phyloP scores from a whole-genome alignment of 2,797 vertebrate genomes.

The Neoniphon sammara region DNA sequence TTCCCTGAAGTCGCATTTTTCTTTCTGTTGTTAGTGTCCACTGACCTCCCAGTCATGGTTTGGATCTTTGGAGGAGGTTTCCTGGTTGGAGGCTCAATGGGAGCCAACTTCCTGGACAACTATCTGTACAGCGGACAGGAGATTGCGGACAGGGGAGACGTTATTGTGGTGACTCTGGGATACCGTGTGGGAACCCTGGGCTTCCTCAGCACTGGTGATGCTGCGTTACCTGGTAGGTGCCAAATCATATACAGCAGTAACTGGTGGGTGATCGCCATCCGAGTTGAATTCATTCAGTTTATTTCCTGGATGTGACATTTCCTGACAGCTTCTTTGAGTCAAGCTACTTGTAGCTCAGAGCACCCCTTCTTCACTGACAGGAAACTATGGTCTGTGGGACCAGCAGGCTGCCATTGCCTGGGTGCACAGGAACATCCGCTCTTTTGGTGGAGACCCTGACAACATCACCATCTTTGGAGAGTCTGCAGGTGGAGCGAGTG shows the following conservation, averaged over 20 bases:
- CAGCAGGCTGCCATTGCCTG: conserved; percentile 90
- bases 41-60: conserved; percentile 87
- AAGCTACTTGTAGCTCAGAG: too few relatives aligned
- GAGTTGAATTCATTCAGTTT: too few relatives aligned
- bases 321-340: too few relatives aligned
- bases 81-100: conserved; percentile 78
- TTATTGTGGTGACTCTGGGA: conserved; percentile 88
- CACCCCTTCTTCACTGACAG: conserved; percentile 73
- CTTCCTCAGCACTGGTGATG: conserved; percentile 89
- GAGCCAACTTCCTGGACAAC: conserved; percentile 82
- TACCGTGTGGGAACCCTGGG: conserved; percentile 88
- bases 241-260: too few relatives aligned
- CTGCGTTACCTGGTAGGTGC: conserved; percentile 81
- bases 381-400: conserved; percentile 89
- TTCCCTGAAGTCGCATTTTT: neutral
- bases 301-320: too few relatives aligned
- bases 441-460: conserved; percentile 87
- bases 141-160: conserved; percentile 84
- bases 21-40: conserved; percentile 82
- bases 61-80: conserved; percentile 87
- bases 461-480: conserved; percentile 91
- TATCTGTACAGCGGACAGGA: conserved; percentile 87
- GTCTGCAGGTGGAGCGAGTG: conserved; percentile 84
- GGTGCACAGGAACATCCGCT: conserved; percentile 89
- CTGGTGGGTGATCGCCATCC: too few relatives aligned